Base-by-base conservation (phyloP, 2,888 invertebrate species). In the Acleris literana region DNA sequence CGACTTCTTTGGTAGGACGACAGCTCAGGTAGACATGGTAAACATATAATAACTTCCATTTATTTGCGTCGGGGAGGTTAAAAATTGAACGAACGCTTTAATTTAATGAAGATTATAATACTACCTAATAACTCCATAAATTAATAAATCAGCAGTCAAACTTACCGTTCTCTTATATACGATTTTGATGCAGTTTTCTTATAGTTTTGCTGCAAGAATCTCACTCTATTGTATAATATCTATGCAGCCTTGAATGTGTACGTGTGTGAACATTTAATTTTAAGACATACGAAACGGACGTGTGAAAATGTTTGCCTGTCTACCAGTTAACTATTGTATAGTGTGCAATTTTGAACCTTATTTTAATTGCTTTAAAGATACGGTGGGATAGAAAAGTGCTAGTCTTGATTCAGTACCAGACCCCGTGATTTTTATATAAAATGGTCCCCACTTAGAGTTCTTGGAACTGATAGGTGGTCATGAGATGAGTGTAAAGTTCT, bases 211-310 rank as follows among this genome's bases (percentile, higher is more conserved):
- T n/a, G n/a, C 1, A 49, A 49, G 29, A 48, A 48, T 60, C 3
- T 25, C 17, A 29, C 25, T 11, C 22, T n/a, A 5, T 33, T 39
- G 53, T 49, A 43, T 39, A 22, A 48, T 18, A 59, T 22, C 22
- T n/a, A 17, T n/a, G 22, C 22, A 59, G 59, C 59, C 49, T 59
- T 64, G 59, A 48, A n/a, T 39, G 16, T 18, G 20, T 60, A 53
- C 55, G 52, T 58, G 62, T 55, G 54, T 65, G 60, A 44, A 65
- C 25, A 55, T 56, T 61, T 61, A 60, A 56, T 65, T 65, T 60
- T 65, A 54, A 61, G 60, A 56, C 44, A 13, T 25, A 63, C 55
- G 25, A 63, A 63, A 25, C 25, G 25, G 43, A 64, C 54, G 64
- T 65, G 60, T 61, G 55, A 65, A 60, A 65, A 65, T 55, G 44